phyloP scores from a whole-genome alignment of 2,113 vertebrate species.

The Mesitornis unicolor region DNA sequence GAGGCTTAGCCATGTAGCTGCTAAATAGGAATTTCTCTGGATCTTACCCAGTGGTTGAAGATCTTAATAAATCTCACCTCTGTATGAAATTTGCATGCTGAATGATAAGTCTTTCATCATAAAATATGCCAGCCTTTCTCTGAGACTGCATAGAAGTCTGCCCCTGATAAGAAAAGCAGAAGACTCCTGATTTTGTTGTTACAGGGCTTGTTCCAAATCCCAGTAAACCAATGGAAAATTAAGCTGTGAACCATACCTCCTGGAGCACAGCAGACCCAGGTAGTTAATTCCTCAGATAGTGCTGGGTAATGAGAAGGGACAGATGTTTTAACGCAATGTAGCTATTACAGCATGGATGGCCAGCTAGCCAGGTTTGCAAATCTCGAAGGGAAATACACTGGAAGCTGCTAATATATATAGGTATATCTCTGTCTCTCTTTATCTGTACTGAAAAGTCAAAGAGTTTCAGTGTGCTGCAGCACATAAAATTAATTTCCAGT shows the following conservation, averaged over 20 bases:
- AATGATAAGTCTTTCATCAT: neutral
- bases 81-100: neutral
- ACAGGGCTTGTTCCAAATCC: neutral
- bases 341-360: neutral
- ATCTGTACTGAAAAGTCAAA: neutral
- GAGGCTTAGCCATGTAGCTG: neutral
- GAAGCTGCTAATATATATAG: neutral
- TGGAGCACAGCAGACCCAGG: neutral
- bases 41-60: neutral
- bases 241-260: neutral
- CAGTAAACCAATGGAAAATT: neutral
- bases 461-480: neutral
- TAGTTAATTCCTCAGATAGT: neutral
- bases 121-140: neutral
- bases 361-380: neutral
- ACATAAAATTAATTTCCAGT: neutral
- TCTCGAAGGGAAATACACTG: neutral
- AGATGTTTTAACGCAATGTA: neutral
- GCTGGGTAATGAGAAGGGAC: neutral
- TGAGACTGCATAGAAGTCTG: neutral
- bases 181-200: neutral
- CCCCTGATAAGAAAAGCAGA: neutral
- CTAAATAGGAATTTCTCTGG: neutral
- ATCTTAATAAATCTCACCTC: neutral
- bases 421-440: neutral